A percentile compares a stretch with the other conserved stretches of the same genome.
Conservation (phyloP, 1,140 invertebrate genomes). For the Tetramorium alpestre region DNA sequence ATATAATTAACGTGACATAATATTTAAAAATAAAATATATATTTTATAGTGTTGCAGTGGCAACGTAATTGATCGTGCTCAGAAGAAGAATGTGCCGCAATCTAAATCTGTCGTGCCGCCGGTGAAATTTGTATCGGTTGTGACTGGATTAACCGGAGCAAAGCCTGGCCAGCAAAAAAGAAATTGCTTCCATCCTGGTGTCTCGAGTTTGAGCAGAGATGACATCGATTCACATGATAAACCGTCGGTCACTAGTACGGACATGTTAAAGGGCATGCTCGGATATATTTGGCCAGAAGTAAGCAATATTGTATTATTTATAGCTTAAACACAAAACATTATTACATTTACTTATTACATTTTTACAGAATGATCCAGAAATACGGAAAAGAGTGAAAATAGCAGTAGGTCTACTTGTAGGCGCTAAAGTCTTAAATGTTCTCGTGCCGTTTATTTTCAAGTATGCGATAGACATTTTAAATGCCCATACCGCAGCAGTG, state of each 20-base stretch:
- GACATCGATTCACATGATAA: constrained; percentile 87
- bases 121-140: constrained; percentile 76
- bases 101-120: constrained; percentile 80
- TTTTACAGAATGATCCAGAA: constrained; percentile 90
- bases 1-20: constrained; percentile 8
- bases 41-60: constrained; percentile 80
- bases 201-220: constrained; percentile 89
- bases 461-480: constrained; percentile 96
- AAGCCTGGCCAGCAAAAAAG: constrained; percentile 88
- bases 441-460: constrained; percentile 99
- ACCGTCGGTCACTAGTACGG: constrained; percentile 88
- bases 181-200: constrained; percentile 96
- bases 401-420: constrained; percentile 92
- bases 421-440: constrained; percentile 96
- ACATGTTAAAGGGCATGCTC: constrained; percentile 96
- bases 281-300: constrained; percentile 98
- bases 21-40: constrained; percentile 4
- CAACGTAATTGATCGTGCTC: constrained; percentile 82
- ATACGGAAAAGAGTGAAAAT: constrained; percentile 94
- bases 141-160: constrained; percentile 80
- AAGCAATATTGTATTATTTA: constrained; percentile 68
- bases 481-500: constrained; percentile 86
- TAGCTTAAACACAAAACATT: background rate
- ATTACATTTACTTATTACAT: constrained; percentile 52
- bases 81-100: constrained; percentile 81